phyloP scores from a whole-genome alignment of 2,113 vertebrate species.

The Osmerus eperlanus region DNA sequence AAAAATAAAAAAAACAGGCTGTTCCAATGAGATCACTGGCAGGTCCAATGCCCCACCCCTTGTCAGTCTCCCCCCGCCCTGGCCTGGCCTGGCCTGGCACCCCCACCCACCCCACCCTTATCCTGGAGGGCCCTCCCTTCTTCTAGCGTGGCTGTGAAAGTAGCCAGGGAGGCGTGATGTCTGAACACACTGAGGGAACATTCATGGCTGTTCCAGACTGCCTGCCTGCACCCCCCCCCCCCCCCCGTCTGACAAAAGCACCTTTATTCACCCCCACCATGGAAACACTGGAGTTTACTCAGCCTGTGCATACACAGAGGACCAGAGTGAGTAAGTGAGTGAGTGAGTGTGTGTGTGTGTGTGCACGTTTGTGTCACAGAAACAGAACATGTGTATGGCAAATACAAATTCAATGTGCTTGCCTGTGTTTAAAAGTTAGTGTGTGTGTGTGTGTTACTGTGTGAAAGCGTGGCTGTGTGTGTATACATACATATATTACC shows the following conservation, averaged over 20 bases:
- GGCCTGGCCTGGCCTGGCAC: slow-evolving; percentile 38
- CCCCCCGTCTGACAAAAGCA: slow-evolving; percentile 86
- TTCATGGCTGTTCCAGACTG: slow-evolving; percentile 80
- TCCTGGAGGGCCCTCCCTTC: slow-evolving; percentile 36
- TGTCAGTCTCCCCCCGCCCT: slow-evolving; percentile 66
- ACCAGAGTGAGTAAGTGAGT: background rate
- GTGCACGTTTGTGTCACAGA: slow-evolving; percentile 40
- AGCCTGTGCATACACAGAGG: slow-evolving; percentile 58
- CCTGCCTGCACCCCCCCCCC: slow-evolving; percentile 54
- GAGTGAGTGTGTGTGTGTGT: slow-evolving; percentile 12
- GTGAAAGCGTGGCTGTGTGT: background rate
- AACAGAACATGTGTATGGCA: slow-evolving; percentile 55
- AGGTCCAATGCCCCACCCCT: slow-evolving; percentile 84
- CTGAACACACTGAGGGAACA: slow-evolving; percentile 85
- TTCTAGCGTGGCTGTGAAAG: slow-evolving; percentile 75
- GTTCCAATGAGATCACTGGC: slow-evolving; percentile 99
- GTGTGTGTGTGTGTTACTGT: background rate
- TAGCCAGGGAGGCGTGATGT: slow-evolving; percentile 76
- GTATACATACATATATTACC: slow-evolving; percentile 26
- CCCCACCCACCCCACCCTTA: slow-evolving; percentile 72
- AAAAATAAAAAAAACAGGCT: slow-evolving; percentile 70
- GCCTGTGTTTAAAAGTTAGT: slow-evolving; percentile 15
- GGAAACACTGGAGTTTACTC: slow-evolving; percentile 64
- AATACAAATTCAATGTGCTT: slow-evolving; percentile 50
- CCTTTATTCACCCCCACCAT: slow-evolving; percentile 82